Conservation (phyloP, 2,113 vertebrate genomes). For the Platichthys flesus region DNA sequence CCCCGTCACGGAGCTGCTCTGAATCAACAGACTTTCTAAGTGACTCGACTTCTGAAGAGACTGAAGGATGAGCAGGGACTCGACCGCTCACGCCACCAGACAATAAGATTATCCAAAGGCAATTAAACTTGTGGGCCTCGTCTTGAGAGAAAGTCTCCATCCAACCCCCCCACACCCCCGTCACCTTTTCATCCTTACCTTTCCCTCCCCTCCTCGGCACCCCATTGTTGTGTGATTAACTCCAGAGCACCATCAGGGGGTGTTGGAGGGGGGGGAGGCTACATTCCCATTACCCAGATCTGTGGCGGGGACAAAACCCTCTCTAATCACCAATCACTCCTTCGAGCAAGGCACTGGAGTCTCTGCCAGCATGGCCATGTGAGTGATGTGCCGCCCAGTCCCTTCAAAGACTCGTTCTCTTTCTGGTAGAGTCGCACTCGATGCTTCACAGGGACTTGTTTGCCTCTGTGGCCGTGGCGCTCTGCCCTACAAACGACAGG, state of each 20-base stretch:
- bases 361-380: slow-evolving; percentile 55
- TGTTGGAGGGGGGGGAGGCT: slow-evolving; percentile 10
- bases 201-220: slow-evolving; percentile 56
- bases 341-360: slow-evolving; percentile 54
- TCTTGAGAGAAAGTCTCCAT: slow-evolving; percentile 64
- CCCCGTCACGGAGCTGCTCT: neutral
- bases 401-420: slow-evolving; percentile 33
- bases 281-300: slow-evolving; percentile 74
- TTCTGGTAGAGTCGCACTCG: slow-evolving; percentile 30
- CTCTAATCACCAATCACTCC: slow-evolving; percentile 75
- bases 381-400: slow-evolving; percentile 64
- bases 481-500: slow-evolving; percentile 14
- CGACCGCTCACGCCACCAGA: slow-evolving; percentile 58
- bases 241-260: slow-evolving; percentile 70
- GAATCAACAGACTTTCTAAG: slow-evolving; percentile 19
- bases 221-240: slow-evolving; percentile 85
- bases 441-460: slow-evolving; percentile 42
- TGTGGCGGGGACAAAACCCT: slow-evolving; percentile 71
- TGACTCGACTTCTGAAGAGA: slow-evolving; percentile 36
- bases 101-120: slow-evolving; percentile 78
- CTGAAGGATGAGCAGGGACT: slow-evolving; percentile 28
- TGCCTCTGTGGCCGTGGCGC: slow-evolving; percentile 59
- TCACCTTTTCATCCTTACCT: slow-evolving; percentile 67
- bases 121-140: slow-evolving; percentile 80
- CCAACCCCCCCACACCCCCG: slow-evolving; percentile 42